Conservation (phyloP, 2,113 vertebrate species). For the Meles meles region DNA sequence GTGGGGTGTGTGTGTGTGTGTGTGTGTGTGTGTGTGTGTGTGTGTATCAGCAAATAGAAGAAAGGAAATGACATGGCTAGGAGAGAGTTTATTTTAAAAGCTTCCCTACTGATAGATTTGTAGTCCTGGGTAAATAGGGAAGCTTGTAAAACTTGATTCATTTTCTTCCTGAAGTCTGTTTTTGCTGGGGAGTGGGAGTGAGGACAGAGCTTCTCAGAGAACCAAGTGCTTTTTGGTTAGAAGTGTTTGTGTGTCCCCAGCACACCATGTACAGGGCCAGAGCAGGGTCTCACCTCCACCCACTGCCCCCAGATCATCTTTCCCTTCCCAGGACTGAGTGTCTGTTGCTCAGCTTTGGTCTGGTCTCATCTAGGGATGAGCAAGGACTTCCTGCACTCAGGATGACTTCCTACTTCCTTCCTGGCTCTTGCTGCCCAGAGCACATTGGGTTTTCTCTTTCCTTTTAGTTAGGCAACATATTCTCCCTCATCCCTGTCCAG, state of each 20-base stretch:
- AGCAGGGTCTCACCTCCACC: not conserved
- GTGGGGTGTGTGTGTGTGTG: not conserved
- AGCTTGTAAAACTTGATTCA: constrained; percentile 79
- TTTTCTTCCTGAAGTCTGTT: constrained; percentile 75
- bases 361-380: constrained; percentile 55
- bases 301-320: not conserved
- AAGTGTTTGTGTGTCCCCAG: not conserved
- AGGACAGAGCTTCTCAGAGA: not conserved
- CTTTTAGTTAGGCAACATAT: constrained; percentile 65
- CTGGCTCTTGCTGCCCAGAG: constrained; percentile 64
- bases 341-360: not conserved
- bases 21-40: not conserved
- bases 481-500: not conserved
- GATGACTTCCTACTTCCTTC: constrained; percentile 78
- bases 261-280: not conserved
- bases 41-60: not conserved
- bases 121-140: constrained; percentile 73
- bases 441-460: constrained; percentile 76
- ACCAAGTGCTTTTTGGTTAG: not conserved
- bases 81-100: constrained; percentile 64
- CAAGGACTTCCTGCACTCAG: constrained; percentile 73
- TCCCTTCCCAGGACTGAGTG: not conserved
- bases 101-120: constrained; percentile 75
- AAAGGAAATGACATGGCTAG: constrained; percentile 50
- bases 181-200: not conserved